A percentile compares a stretch with the other conserved stretches of the same genome.
Conservation (phyloP, 2,113 vertebrate genomes). For the Pardalotus punctatus region DNA sequence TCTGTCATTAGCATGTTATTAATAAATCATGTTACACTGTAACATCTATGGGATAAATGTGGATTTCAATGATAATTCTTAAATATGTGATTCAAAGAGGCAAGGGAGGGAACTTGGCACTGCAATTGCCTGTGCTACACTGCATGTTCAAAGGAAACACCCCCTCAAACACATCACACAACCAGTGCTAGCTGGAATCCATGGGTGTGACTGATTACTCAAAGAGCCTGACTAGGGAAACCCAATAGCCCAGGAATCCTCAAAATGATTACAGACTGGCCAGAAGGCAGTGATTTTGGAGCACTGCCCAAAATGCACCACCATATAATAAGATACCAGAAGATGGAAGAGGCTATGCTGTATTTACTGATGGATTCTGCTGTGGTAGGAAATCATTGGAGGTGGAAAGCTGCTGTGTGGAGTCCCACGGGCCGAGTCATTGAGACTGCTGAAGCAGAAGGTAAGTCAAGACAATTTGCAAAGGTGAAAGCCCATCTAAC, state of each 20-base stretch:
- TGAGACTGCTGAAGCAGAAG: neutral
- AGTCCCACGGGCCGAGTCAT: neutral
- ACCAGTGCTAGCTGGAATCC: neutral
- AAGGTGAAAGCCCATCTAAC: neutral
- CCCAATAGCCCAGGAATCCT: neutral
- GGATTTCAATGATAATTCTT: neutral
- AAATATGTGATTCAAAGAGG: neutral
- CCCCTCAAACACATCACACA: neutral
- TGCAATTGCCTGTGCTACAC: neutral
- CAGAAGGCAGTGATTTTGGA: neutral
- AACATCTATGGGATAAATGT: neutral
- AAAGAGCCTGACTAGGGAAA: neutral
- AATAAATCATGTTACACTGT: neutral
- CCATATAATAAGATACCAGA: neutral
- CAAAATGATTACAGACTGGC: neutral
- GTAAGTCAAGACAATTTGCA: neutral
- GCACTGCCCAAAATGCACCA: neutral
- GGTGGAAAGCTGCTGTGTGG: neutral
- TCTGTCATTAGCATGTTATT: neutral
- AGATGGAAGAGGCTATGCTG: neutral
- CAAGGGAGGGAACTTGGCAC: neutral
- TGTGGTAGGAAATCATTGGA: rapidly evolving
- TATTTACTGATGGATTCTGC: neutral
- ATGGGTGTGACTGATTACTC: neutral
- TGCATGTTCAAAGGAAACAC: neutral